These are phyloP conservation scores for Danaus plexippus DNA, from an alignment of 1,140 invertebrate genomes.

Conservation along the genomic window DNA sequence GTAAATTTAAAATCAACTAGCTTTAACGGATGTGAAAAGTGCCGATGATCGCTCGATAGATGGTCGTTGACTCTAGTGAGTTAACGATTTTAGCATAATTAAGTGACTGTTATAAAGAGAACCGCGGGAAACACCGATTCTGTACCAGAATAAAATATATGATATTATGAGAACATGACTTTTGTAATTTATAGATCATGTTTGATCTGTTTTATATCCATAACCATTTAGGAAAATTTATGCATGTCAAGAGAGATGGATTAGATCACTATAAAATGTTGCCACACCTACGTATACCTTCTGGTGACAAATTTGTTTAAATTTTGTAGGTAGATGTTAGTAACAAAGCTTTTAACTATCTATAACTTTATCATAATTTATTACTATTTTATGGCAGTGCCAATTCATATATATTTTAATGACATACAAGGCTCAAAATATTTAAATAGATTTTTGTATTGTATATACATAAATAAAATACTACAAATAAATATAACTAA, in stretches of 20 bases:
- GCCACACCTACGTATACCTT: too few relatives aligned
- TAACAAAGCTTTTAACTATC: background rate
- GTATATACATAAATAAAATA: too few relatives aligned
- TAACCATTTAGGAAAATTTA: too few relatives aligned
- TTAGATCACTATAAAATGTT: too few relatives aligned
- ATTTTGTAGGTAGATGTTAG: too few relatives aligned
- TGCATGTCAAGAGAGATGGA: too few relatives aligned
- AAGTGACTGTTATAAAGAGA: slow-evolving; percentile 12
- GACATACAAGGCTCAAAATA: too few relatives aligned
- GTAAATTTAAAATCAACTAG: slow-evolving; percentile 13
- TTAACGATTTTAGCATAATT: slow-evolving; percentile 9
- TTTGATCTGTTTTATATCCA: background rate
- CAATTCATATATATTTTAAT: background rate
- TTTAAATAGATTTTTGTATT: too few relatives aligned
- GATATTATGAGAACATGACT: too few relatives aligned
- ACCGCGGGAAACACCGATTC: slow-evolving; percentile 17
- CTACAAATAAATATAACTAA: too few relatives aligned
- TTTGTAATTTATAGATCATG: background rate
- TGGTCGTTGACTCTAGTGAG: slow-evolving; percentile 26
- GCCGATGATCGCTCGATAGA: slow-evolving; percentile 12
- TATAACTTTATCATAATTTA: slow-evolving; percentile 1
- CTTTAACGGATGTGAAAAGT: slow-evolving; percentile 9
- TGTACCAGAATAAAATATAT: background rate
- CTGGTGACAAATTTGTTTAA: too few relatives aligned
- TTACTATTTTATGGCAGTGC: background rate